phyloP scores from a whole-genome alignment of 2,888 invertebrate species.

The Synanthedon vespiformis region DNA sequence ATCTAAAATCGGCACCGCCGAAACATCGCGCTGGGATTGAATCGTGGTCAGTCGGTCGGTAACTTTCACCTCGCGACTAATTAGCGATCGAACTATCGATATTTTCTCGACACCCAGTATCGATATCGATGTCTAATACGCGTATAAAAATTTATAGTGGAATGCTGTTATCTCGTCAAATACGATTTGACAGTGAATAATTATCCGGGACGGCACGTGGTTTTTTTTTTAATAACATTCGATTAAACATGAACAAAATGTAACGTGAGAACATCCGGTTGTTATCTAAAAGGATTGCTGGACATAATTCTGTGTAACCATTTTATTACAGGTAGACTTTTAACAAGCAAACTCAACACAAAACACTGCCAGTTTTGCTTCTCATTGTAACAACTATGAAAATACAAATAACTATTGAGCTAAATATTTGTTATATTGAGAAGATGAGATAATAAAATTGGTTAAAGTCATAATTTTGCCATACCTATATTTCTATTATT shows the following conservation, averaged over 20 bases:
- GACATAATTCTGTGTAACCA: too few species aligned
- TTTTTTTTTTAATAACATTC: not conserved
- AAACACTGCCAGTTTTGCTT: too few species aligned
- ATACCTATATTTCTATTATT: too few species aligned
- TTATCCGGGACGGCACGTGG: not conserved
- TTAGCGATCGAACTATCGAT: slow-evolving; percentile 56
- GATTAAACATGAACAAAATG: slow-evolving; percentile 5
- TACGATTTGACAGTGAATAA: slow-evolving; percentile 5
- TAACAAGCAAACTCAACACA: too few species aligned
- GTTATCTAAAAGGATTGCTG: not conserved
- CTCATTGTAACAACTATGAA: too few species aligned
- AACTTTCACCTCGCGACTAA: slow-evolving; percentile 61
- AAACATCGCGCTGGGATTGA: slow-evolving; percentile 48
- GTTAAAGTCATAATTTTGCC: too few species aligned
- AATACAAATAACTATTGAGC: too few species aligned
- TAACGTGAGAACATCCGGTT: not conserved
- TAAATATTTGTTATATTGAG: too few species aligned
- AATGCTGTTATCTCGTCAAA: slow-evolving; percentile 4
- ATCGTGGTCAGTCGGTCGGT: slow-evolving; percentile 68
- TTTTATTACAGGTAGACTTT: too few species aligned
- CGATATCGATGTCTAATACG: slow-evolving; percentile 39
- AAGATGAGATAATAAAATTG: too few species aligned
- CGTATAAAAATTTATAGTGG: slow-evolving; percentile 6
- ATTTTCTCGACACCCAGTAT: slow-evolving; percentile 41
- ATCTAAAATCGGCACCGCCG: slow-evolving; percentile 62